These are phyloP conservation scores for Eretmochelys imbricata DNA, from an alignment of 2,113 vertebrate species.

Conservation along the genomic window DNA sequence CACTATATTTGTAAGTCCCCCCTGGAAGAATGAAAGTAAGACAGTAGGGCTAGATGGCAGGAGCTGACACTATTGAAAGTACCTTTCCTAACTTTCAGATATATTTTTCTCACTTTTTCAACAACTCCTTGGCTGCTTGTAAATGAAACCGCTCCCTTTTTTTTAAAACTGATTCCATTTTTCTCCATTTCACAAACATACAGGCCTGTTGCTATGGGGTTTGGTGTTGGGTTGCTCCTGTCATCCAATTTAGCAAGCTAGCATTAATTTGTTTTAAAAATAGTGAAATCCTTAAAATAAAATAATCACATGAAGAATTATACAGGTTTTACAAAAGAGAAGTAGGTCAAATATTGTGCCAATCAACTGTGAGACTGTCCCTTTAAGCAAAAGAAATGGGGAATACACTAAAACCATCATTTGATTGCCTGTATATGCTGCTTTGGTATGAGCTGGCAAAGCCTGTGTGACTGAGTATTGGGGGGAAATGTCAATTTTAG, in stretches of 20 bases:
- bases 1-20: neutral
- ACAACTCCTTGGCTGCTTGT: neutral
- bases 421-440: slow-evolving; percentile 39
- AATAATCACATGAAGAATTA: slow-evolving; percentile 21
- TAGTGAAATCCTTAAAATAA: slow-evolving; percentile 5
- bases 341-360: slow-evolving; percentile 50
- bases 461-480: neutral
- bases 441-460: slow-evolving; percentile 44
- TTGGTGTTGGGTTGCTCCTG: neutral
- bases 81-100: neutral
- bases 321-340: slow-evolving; percentile 53
- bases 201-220: neutral
- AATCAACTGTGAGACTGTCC: neutral
- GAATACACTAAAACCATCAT: neutral
- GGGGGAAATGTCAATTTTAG: neutral
- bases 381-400: slow-evolving; percentile 60
- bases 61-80: neutral
- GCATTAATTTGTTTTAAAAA: slow-evolving; percentile 52
- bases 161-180: neutral
- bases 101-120: neutral
- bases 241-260: neutral
- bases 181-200: neutral
- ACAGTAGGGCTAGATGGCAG: neutral
- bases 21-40: neutral
- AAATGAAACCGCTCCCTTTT: neutral